Evolutionary conservation across 1,140 invertebrate genomes (phyloP), one percentile per base, ranked within the genome.

Genomic region (Megalonaias nervosa): DNA sequence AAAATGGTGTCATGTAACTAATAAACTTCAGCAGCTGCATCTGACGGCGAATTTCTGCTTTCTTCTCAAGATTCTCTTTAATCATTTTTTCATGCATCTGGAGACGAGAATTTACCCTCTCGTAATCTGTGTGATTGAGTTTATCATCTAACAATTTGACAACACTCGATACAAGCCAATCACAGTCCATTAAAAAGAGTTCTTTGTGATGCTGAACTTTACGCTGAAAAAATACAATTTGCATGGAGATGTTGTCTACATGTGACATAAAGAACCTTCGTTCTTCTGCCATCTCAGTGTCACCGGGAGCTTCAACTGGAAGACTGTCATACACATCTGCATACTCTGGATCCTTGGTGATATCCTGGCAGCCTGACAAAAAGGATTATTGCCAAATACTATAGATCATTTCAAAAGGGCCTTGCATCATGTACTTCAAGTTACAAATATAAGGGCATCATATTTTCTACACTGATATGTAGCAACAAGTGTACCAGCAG

Each of bases 341-440:
- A 78, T 87, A 91, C 65, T 89, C 90, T 48, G 87, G 86, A 75
- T 90, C 89, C 74, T 84, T 87, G 3, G 87, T 88, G 23, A 91
- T 83, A 72, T 90, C 89, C 16, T 83, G 73, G 61, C 90, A 78
- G 60, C 89, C 90, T 91, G 71, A 59, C 19, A 56, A 56, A 69
- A 56, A 77, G 11, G 23, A 67, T 17, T 12, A 67, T 67, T 70
- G 6, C 55, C 6, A n/a, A 0, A 17, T 17, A 17, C 26, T 13
- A 70, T 15, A 56, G 26, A n/a, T 56, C n/a, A 48, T 48, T 48
- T 9, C 38, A 48, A 48, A 48, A 0, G 38, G 38, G 6, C 4
- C 4, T 6, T 6, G 38, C 11, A 9, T 9, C 38, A 48, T 48
- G 38, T 48, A 48, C 38, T 48, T 48, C 38, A 48, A 48, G 38